phyloP scores from a whole-genome alignment of 2,797 vertebrate genomes.

The Coregonus suidteri region DNA sequence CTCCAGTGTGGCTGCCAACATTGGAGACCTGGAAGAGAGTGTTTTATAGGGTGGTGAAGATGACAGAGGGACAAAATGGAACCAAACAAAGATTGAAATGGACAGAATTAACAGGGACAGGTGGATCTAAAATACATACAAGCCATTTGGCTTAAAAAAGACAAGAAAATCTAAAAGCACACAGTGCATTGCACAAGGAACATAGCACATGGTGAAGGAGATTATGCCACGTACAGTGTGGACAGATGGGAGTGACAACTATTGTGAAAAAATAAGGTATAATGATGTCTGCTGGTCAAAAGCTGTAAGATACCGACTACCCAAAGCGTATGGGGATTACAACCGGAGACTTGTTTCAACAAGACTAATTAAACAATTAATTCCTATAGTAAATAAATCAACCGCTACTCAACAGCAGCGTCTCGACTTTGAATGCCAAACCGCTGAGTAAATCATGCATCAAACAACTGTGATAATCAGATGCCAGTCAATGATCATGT shows the following conservation, averaged over 20 bases:
- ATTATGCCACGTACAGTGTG: neutral
- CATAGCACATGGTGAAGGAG: neutral
- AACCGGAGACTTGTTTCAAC: slow-evolving; percentile 42
- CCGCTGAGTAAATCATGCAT: slow-evolving; percentile 7
- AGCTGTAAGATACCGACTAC: slow-evolving; percentile 20
- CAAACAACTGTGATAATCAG: neutral
- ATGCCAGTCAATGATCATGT: neutral
- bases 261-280: neutral
- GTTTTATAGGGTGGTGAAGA: slow-evolving; percentile 65
- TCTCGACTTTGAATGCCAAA: slow-evolving; percentile 39
- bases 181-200: slow-evolving; percentile 1
- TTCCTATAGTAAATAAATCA: slow-evolving; percentile 43
- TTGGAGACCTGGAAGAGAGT: slow-evolving; percentile 78
- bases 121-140: neutral
- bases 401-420: slow-evolving; percentile 18
- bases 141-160: slow-evolving; percentile 19
- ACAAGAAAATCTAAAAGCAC: neutral
- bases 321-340: slow-evolving; percentile 34
- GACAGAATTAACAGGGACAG: slow-evolving; percentile 44
- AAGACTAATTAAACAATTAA: slow-evolving; percentile 52
- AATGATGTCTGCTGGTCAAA: slow-evolving; percentile 29
- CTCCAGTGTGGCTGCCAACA: slow-evolving; percentile 53
- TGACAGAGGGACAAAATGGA: slow-evolving; percentile 27
- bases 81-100: slow-evolving; percentile 34
- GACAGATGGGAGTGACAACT: neutral